These are phyloP conservation scores for Tholera decimalis DNA, from an alignment of 2,888 invertebrate species.

Conservation along the genomic window DNA sequence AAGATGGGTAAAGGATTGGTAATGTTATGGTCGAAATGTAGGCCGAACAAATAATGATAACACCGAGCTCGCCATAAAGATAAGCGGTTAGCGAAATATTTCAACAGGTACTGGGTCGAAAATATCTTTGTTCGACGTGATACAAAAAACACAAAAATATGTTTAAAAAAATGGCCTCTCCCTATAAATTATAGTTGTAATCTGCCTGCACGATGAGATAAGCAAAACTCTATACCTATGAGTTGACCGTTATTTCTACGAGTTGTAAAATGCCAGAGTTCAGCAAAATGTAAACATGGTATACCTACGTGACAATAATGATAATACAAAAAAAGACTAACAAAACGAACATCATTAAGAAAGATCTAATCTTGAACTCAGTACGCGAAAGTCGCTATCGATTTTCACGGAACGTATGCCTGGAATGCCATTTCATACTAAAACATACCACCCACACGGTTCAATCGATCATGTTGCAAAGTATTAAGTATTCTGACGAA, in stretches of 20 bases:
- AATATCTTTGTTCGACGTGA: conserved; percentile 12
- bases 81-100: conserved; percentile 63
- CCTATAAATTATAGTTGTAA: conserved; percentile 1
- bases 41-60: conserved; percentile 71
- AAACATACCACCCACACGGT: conserved; percentile 83
- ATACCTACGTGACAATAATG: conserved; percentile 11
- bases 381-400: conserved; percentile 59
- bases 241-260: background rate
- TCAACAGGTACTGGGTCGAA: conserved; percentile 54
- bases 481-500: conserved; percentile 78
- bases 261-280: background rate
- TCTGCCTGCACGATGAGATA: background rate
- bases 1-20: conserved; percentile 62
- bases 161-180: background rate
- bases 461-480: conserved; percentile 75
- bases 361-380: conserved; percentile 57
- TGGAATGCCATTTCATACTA: conserved; percentile 74
- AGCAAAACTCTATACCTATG: background rate
- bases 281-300: background rate
- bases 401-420: conserved; percentile 70
- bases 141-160: conserved; percentile 22
- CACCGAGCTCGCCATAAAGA: conserved; percentile 61
- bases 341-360: conserved; percentile 52
- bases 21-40: conserved; percentile 68
- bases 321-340: conserved; percentile 27